Evolutionary conservation across 1,140 invertebrate species (phyloP).

Genomic region (Scaptomyza graminum): DNA sequence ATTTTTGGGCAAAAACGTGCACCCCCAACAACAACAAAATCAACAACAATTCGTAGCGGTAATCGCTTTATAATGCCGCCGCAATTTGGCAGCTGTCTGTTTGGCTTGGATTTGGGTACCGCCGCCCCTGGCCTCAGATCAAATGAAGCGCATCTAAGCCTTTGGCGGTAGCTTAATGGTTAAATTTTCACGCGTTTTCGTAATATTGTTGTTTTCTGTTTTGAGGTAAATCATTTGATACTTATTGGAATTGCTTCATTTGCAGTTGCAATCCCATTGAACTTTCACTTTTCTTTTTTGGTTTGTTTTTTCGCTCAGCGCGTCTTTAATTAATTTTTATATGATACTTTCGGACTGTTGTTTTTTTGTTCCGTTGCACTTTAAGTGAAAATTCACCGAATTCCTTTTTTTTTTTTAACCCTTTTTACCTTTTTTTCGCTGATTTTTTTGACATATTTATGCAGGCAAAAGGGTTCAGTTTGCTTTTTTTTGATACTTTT

Average conservation of each 20-base stretch:
- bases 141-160: slow-evolving; percentile 63
- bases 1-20: slow-evolving; percentile 13
- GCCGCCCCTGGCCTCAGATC: slow-evolving; percentile 6
- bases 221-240: slow-evolving; percentile 51
- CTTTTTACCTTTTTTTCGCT: slow-evolving; percentile 46
- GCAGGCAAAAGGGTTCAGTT: slow-evolving; percentile 36
- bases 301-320: slow-evolving; percentile 13
- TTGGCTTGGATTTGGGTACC: background rate
- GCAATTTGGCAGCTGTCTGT: slow-evolving; percentile 48
- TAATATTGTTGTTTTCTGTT: slow-evolving; percentile 42
- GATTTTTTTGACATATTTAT: slow-evolving; percentile 64
- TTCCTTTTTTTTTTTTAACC: slow-evolving; percentile 35
- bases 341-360: slow-evolving; percentile 25
- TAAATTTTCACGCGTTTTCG: slow-evolving; percentile 54
- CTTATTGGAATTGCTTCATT: slow-evolving; percentile 72
- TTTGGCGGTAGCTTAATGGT: slow-evolving; percentile 31
- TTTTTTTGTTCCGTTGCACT: background rate
- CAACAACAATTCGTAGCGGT: background rate
- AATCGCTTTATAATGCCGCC: slow-evolving; percentile 57
- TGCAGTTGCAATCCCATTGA: slow-evolving; percentile 49
- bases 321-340: slow-evolving; percentile 73
- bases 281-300: slow-evolving; percentile 59
- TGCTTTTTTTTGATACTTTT: too few relatives aligned
- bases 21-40: slow-evolving; percentile 13
- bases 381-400: slow-evolving; percentile 37